These are phyloP conservation scores for Leistus spinibarbis DNA, from an alignment of 2,888 invertebrate genomes.

Conservation along the genomic window DNA sequence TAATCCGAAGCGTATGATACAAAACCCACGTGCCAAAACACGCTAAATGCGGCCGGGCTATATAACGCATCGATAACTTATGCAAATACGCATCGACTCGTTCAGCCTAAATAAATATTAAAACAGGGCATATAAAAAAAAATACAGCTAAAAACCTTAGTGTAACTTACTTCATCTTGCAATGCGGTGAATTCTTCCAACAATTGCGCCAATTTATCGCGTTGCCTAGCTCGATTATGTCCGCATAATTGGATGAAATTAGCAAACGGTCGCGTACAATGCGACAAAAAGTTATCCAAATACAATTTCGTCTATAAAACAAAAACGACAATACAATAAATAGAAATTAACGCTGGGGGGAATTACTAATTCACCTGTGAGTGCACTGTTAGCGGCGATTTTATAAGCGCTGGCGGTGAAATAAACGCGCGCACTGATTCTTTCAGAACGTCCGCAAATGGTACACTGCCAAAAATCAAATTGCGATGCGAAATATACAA, in stretches of 20 bases:
- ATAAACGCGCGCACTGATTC: slow-evolving; percentile 89
- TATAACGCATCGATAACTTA: slow-evolving; percentile 68
- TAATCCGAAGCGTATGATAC: slow-evolving; percentile 89
- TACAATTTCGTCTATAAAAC: slow-evolving; percentile 80
- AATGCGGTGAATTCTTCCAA: slow-evolving; percentile 89
- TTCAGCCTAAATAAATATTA: slow-evolving; percentile 71
- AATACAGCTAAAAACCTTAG: no score
- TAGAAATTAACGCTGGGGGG: background rate
- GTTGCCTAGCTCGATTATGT: slow-evolving; percentile 92
- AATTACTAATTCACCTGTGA: slow-evolving; percentile 61
- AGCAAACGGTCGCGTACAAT: slow-evolving; percentile 86
- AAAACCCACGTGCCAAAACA: slow-evolving; percentile 95
- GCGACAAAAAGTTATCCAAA: slow-evolving; percentile 86
- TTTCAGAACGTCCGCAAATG: slow-evolving; percentile 78
- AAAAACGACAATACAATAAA: background rate
- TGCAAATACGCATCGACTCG: slow-evolving; percentile 86
- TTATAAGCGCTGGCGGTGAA: slow-evolving; percentile 86
- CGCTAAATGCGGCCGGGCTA: slow-evolving; percentile 74
- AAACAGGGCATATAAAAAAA: no score
- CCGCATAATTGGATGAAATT: slow-evolving; percentile 88
- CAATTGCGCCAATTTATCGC: slow-evolving; percentile 89
- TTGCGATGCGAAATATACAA: slow-evolving; percentile 67
- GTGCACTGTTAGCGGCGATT: slow-evolving; percentile 69
- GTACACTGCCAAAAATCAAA: slow-evolving; percentile 64
- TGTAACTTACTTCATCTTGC: slow-evolving; percentile 94